These are phyloP conservation scores for Tetramorium alpestre DNA, from an alignment of 1,140 invertebrate species.

Conservation along the genomic window DNA sequence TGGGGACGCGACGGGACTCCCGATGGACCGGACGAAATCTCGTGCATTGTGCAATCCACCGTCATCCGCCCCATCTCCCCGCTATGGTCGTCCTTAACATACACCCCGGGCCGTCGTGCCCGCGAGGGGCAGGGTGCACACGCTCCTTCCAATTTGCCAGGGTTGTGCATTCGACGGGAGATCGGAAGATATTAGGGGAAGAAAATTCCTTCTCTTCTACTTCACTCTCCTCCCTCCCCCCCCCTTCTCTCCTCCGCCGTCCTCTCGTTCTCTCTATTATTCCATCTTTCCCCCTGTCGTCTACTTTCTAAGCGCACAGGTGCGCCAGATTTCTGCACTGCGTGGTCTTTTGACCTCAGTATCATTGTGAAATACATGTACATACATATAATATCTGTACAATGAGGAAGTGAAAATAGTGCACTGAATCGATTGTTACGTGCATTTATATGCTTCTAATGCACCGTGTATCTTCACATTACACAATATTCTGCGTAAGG, in stretches of 20 bases:
- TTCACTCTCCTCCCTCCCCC: no score
- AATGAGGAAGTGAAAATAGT: background rate
- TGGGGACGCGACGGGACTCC: conserved; percentile 77
- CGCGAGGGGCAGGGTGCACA: conserved; percentile 26
- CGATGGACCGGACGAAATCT: conserved; percentile 80
- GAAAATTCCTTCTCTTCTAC: conserved; percentile 57
- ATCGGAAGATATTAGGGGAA: conserved; percentile 71
- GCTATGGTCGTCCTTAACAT: conserved; percentile 28
- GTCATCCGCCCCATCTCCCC: conserved; percentile 34
- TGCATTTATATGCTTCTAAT: background rate
- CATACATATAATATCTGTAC: background rate
- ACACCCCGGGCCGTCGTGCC: conserved; percentile 4
- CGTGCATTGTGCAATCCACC: conserved; percentile 76
- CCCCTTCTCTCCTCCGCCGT: background rate
- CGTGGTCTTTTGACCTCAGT: background rate
- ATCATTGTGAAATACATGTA: background rate
- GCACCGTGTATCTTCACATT: background rate
- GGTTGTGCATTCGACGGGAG: conserved; percentile 73
- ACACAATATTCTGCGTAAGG: background rate
- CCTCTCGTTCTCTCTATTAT: conserved; percentile 23
- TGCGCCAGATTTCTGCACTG: conserved; percentile 18
- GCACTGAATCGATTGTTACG: background rate
- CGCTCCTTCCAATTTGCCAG: conserved; percentile 74
- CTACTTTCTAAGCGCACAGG: conserved; percentile 32
- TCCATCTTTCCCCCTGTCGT: conserved; percentile 42